Conservation (phyloP, 2,113 vertebrate genomes). For the Desmodus rotundus region DNA sequence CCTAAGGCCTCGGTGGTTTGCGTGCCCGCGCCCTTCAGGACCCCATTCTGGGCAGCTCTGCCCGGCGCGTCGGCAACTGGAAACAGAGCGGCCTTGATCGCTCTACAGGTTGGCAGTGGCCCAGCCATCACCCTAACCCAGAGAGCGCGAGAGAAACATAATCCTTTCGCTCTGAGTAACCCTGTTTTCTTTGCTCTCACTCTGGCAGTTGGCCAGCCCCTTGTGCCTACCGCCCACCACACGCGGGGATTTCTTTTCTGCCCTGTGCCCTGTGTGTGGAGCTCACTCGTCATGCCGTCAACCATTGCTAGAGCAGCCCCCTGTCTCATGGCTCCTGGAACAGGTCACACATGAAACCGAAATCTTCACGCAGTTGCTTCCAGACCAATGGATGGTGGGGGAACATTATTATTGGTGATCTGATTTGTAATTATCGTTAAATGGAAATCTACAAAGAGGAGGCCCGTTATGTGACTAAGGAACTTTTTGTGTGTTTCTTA, state of each 20-base stretch:
- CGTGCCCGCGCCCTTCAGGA: not conserved
- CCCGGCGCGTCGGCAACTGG: not conserved
- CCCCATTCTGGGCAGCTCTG: fast-evolving
- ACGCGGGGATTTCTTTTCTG: not conserved
- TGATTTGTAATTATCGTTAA: slow-evolving; percentile 53
- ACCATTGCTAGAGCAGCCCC: not conserved
- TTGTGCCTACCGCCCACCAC: not conserved
- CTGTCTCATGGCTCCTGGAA: not conserved
- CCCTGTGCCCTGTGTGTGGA: not conserved
- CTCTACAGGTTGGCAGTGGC: not conserved
- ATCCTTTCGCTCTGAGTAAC: not conserved
- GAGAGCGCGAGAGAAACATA: not conserved
- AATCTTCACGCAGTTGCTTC: not conserved
- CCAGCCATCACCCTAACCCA: not conserved
- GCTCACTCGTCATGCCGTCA: not conserved
- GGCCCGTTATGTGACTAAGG: slow-evolving; percentile 48
- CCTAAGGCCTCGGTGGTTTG: too few species aligned
- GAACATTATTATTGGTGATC: not conserved
- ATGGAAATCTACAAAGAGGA: slow-evolving; percentile 39
- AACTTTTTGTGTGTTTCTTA: slow-evolving; percentile 66
- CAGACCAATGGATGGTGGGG: not conserved
- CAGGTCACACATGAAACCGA: not conserved
- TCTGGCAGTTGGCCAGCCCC: not conserved
- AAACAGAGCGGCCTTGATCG: not conserved
- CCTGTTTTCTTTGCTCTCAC: not conserved